phyloP scores from a whole-genome alignment of 2,113 vertebrate species.

The Myiagra hebetior region DNA sequence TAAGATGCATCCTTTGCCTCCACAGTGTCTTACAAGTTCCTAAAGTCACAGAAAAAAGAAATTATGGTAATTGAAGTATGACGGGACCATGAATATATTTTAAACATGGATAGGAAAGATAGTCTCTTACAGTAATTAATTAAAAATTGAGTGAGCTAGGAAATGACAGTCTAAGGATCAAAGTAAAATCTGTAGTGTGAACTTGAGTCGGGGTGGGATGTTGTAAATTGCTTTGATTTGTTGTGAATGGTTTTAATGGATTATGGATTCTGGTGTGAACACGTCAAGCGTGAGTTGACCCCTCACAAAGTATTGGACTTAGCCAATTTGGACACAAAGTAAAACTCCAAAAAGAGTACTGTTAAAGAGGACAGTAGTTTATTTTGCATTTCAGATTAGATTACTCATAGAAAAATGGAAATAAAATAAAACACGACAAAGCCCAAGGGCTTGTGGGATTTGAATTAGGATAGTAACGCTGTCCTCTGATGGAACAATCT shows the following conservation, averaged over 20 bases:
- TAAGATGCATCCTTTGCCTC: neutral
- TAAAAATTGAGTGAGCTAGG: neutral
- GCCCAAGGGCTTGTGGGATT: neutral
- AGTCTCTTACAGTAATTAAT: neutral
- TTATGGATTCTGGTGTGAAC: neutral
- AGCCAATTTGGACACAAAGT: neutral
- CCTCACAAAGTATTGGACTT: neutral
- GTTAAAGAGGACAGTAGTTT: neutral
- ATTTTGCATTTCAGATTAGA: neutral
- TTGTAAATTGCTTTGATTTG: neutral
- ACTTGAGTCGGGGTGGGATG: neutral
- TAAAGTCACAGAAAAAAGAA: neutral
- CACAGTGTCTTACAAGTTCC: neutral
- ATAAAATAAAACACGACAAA: neutral
- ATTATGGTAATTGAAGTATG: neutral
- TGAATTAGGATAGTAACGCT: neutral
- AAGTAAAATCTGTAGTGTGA: neutral
- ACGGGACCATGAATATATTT: neutral
- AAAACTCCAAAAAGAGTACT: neutral
- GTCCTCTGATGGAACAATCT: neutral
- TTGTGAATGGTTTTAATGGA: neutral
- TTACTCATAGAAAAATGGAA: neutral
- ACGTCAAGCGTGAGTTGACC: neutral
- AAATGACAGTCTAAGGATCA: neutral
- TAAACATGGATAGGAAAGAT: neutral